Evolutionary conservation across 2,888 invertebrate species (phyloP).

Genomic region (Pristionchus exspectatus): DNA sequence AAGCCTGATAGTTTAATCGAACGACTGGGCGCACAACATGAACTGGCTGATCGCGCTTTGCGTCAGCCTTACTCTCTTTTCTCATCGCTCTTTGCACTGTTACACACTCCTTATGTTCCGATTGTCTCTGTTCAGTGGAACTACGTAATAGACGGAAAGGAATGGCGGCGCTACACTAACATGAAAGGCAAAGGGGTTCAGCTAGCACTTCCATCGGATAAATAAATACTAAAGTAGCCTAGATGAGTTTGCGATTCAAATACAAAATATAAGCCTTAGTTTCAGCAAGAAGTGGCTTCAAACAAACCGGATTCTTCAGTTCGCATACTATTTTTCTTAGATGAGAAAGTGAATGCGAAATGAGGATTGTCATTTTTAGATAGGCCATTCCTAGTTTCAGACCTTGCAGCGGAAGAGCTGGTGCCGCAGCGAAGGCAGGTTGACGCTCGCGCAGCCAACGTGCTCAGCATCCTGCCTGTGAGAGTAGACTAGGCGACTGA

Average conservation of each 20-base stretch:
- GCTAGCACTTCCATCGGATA: too few species aligned
- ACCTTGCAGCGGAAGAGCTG: slow-evolving; percentile 50
- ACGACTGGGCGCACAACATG: too few species aligned
- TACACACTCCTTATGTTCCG: not conserved
- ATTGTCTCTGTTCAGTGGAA: not conserved
- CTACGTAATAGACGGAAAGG: not conserved
- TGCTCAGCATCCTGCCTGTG: slow-evolving; percentile 38
- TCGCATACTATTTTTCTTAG: not conserved
- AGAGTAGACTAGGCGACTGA: not conserved
- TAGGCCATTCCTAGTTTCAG: not conserved
- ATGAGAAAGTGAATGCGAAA: not conserved
- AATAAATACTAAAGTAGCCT: too few species aligned
- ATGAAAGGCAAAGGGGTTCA: not conserved
- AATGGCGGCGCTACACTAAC: not conserved
- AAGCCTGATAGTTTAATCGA: too few species aligned
- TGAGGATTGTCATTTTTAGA: not conserved
- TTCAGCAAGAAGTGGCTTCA: too few species aligned
- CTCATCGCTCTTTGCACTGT: not conserved
- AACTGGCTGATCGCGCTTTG: not conserved
- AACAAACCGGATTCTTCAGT: not conserved
- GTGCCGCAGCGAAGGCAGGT: slow-evolving; percentile 48
- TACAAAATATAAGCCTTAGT: too few species aligned
- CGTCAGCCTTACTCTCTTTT: not conserved
- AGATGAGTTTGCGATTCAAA: too few species aligned
- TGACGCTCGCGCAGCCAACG: not conserved